Base-by-base conservation (phyloP, 2,888 invertebrate genomes). In the Bruchidius siliquastri region DNA sequence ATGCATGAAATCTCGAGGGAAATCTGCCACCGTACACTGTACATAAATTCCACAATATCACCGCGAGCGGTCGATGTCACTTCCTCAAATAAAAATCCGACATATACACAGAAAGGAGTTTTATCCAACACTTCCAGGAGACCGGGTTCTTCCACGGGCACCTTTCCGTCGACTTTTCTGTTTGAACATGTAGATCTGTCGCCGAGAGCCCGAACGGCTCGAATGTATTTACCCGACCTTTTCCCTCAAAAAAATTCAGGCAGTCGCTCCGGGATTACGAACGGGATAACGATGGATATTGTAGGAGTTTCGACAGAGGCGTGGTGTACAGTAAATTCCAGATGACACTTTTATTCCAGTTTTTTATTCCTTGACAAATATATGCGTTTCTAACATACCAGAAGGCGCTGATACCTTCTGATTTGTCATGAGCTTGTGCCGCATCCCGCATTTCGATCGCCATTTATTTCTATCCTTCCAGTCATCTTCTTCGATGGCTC, bases 281-380 rank as follows among this genome's bases (percentile, higher is more conserved):
- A 68, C 68, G 21, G 68, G 75, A 76, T 76, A 76, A 76, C 76
- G 76, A 76, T 71, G 74, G 75, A 75, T 74, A 76, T 75, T 75
- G 73, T 73, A 74, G 74, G 13, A 13, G 49, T 49, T 49, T 49
- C 18, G 49, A 49, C 49, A 49, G 49, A 49, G 49, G 49, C 49
- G 49, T 49, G 49, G 10, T 1, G 49, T 1, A 18, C 18, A 13
- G 10, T 13, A 49, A 49, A 8, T 49, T 3, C 49, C 18, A 13
- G 18, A 13, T 8, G 26, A 26, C 26, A 26, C 26, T 26, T 26
- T 8, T 26, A 26, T 26, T 26, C 26, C 8, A 2, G 26, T 4
- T 26, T 26, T 26, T 26, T 2, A 26, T 26, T n/a, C n/a, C n/a
- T n/a, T n/a, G n/a, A n/a, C n/a, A n/a, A n/a, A n/a, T n/a, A n/a